Evolutionary conservation across 1,140 invertebrate genomes (phyloP), one percentile per base, ranked within the genome.

Genomic region (Xylocopa sonorina): DNA sequence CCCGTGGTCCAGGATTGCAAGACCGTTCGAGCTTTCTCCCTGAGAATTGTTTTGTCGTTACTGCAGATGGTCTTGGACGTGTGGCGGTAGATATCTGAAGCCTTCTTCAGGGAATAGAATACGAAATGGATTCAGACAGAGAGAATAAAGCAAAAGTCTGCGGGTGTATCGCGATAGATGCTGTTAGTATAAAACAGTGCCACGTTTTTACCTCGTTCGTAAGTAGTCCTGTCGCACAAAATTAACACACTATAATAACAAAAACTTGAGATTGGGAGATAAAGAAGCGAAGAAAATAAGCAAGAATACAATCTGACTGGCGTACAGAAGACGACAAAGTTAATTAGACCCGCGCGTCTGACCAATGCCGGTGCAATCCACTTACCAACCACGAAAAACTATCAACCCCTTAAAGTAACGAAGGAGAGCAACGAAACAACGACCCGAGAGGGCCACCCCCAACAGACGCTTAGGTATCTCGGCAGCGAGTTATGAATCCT

Each of bases 401-500:
- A 5, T 18, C 2, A 58, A 58, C 21, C 21, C n/a, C 29, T 34
- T 21, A 14, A n/a, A 12, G 21, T 6, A 9, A 34, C 4, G 7
- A 57, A 32, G 6, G 32, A 27, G 27, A 34, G 14, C 27, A 10
- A 57, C 29, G 55, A 57, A 41, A 46, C 10, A 48, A 29, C 41
- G 32, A 12, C 18, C 7, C 2, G 24, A 29, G 16, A 48, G 18
- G 21, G 14, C 48, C 27, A 21, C 16, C 48, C 3, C 27, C 27
- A 46, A 53, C 50, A 27, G 43, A n/a, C 43, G 69, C 32, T 63
- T 83, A 73, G 46, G 46, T 41, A 67, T 51, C 51, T 64, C 69
- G 50, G 24, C 14, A 32, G 48, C 27, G 53, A 84, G 57, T 83
- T 83, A 83, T 64, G 76, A 77, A 77, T 77, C 34, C 74, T 58